Percentiles rank a stretch among this genome's conserved stretches.
phyloP scores from a whole-genome alignment of 2,797 vertebrate species.

The Coluber constrictor region DNA sequence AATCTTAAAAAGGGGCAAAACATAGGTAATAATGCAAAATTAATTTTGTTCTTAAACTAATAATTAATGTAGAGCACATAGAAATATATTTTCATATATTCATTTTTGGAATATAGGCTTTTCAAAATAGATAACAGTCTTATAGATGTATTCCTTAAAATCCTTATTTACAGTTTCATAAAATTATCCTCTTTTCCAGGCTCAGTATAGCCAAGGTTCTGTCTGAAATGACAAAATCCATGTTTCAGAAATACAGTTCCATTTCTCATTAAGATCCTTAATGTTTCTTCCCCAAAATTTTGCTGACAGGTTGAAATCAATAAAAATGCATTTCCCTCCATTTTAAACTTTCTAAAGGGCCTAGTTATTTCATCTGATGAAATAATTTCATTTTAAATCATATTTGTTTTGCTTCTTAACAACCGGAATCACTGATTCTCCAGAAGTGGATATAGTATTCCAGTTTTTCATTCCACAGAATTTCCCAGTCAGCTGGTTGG shows the following conservation, averaged over 20 bases:
- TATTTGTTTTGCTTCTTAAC: not conserved
- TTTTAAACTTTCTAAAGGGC: not conserved
- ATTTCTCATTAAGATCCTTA: not conserved
- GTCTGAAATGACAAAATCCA: not conserved
- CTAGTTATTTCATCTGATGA: not conserved
- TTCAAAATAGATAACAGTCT: not conserved
- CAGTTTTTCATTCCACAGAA: not conserved
- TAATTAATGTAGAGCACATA: not conserved
- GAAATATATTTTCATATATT: not conserved
- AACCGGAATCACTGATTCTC: not conserved
- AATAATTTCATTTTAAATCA: not conserved
- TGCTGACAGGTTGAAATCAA: not conserved
- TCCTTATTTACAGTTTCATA: not conserved
- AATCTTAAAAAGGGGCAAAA: not conserved
- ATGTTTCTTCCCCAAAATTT: not conserved
- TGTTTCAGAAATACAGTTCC: not conserved
- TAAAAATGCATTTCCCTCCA: not conserved
- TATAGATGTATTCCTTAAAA: not conserved
- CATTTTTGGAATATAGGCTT: not conserved
- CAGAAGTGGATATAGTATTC: not conserved
- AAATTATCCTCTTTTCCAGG: not conserved
- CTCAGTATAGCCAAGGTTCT: not conserved
- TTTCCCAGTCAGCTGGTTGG: not conserved
- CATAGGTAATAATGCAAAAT: not conserved
- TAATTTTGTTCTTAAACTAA: not conserved